Percentiles rank a stretch among this genome's conserved stretches.
phyloP scores from a whole-genome alignment of 2,113 vertebrate species.

The Pagrus major region DNA sequence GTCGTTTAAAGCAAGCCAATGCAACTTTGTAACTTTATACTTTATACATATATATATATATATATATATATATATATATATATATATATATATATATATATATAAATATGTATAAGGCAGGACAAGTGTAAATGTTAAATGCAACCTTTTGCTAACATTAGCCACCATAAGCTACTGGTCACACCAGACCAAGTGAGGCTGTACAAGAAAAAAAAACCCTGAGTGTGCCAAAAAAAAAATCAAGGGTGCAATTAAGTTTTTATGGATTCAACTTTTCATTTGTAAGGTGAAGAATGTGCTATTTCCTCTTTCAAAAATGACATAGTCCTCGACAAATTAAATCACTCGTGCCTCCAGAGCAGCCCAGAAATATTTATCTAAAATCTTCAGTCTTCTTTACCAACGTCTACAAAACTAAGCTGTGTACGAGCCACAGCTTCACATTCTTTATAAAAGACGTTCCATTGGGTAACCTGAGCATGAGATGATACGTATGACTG shows the following conservation, averaged over 20 bases:
- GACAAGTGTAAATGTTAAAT: background rate
- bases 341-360: background rate
- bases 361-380: background rate
- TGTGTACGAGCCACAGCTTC: background rate
- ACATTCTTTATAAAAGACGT: slow-evolving; percentile 15
- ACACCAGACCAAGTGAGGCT: background rate
- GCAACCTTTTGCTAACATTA: background rate
- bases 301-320: background rate
- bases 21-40: background rate
- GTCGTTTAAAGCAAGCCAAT: background rate
- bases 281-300: background rate
- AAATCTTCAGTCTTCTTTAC: background rate
- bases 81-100: too few relatives aligned
- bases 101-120: too few relatives aligned
- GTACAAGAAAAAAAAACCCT: background rate
- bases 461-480: slow-evolving; percentile 24
- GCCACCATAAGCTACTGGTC: background rate
- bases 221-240: background rate
- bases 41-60: too few relatives aligned
- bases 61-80: too few relatives aligned
- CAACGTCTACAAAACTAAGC: background rate
- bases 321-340: background rate
- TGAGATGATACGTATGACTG: background rate
- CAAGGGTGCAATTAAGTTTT: background rate
- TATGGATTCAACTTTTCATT: background rate